Base-by-base conservation (phyloP, 2,113 vertebrate species). In the Phalacrocorax aristotelis region DNA sequence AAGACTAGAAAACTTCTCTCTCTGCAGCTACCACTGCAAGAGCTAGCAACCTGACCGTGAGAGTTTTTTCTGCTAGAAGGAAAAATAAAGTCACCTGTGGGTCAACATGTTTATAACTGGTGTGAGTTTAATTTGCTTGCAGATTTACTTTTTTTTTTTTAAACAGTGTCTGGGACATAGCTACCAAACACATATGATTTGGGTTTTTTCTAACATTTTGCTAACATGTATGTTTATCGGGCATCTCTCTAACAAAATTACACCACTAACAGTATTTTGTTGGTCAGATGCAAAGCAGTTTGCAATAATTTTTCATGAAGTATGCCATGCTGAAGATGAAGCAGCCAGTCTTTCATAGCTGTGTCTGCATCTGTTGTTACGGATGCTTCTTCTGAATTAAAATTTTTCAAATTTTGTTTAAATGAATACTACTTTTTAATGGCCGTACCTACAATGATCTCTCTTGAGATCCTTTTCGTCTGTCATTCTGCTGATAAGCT, bases 111-210 rank as follows among this genome's bases (percentile, higher is more conserved):
- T 84, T 75, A 4, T 7, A 77, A 34, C 60, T 62, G 32, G 22
- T 5, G 4, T 36, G 26, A 64, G 23, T 71, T 86, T 20, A n/a
- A 54, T 48, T 82, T 94, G 7, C 48, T 64, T 42, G 15, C 7
- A 2, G 52, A 38, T 62, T 82, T 89, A 51, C 7, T 40, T 46
- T 48, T 27, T 44, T 26, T 54, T 2, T 44, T 26, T 54, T 2
- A 40, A 85, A 26, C 20, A 23, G 15, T 0, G 0, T 30, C 9
- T 46, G 12, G 21, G 16, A 10, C 8, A 26, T 8, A n/a, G 44
- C 15, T 88, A 49, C 16, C 26, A 77, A 95, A 57, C 2, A 36
- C 17, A 22, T 6, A 20, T 11, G 3, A 2, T 26, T 20, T 40
- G 1, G 22, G 0, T 13, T 34, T 29, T 7, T 8, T 6, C 23